These are phyloP conservation scores for Aplysia californica DNA, from an alignment of 1,140 invertebrate genomes.

Conservation along the genomic window DNA sequence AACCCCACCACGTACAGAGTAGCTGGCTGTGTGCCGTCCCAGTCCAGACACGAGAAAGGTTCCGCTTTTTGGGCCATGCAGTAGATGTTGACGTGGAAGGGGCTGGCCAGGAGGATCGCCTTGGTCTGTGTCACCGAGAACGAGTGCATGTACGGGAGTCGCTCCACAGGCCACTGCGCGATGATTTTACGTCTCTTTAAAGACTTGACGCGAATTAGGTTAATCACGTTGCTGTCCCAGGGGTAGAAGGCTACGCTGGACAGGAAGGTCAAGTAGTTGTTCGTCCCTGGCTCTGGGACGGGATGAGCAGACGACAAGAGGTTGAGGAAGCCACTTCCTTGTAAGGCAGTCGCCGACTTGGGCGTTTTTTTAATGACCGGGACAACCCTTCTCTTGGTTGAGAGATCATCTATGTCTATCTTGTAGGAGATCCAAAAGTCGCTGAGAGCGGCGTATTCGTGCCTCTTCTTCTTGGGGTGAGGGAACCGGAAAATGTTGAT, in stretches of 20 bases:
- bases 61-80: slow-evolving; percentile 44
- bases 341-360: neutral
- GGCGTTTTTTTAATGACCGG: slow-evolving; percentile 8
- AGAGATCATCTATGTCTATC: slow-evolving; percentile 39
- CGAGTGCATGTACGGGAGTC: slow-evolving; percentile 60
- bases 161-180: slow-evolving; percentile 44
- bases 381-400: slow-evolving; percentile 35
- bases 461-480: slow-evolving; percentile 17
- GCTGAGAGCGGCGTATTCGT: slow-evolving; percentile 48
- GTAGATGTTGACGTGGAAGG: slow-evolving; percentile 49
- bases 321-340: slow-evolving; percentile 33
- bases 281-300: slow-evolving; percentile 45
- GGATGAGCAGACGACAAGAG: slow-evolving; percentile 57
- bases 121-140: slow-evolving; percentile 54
- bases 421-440: slow-evolving; percentile 60
- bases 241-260: slow-evolving; percentile 44
- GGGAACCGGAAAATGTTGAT: slow-evolving; percentile 51
- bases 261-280: slow-evolving; percentile 48
- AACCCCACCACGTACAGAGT: slow-evolving; percentile 49
- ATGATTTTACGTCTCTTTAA: slow-evolving; percentile 41
- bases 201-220: slow-evolving; percentile 46
- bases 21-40: slow-evolving; percentile 36
- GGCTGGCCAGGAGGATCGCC: slow-evolving; percentile 52
- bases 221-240: slow-evolving; percentile 36
- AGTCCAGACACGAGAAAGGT: slow-evolving; percentile 50